Conservation (phyloP, 2,888 invertebrate genomes). For the Diachrysia chrysitis region DNA sequence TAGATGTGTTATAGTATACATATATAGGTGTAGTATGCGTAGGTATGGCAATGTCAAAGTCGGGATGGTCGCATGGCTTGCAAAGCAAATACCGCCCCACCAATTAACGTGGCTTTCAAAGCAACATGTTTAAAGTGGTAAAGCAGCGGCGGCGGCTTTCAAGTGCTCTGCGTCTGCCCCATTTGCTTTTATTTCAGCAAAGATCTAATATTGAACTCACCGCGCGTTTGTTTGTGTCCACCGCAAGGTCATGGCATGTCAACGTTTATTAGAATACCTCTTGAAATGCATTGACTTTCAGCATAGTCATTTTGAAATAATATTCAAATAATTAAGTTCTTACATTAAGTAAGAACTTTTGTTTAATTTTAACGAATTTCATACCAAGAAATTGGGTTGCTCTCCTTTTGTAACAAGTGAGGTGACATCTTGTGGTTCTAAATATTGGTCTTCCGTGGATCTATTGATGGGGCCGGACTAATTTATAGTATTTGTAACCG, state of each 20-base stretch:
- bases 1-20: conserved; percentile 27
- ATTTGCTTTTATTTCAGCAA: conserved; percentile 76
- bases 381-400: too few relatives aligned
- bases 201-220: conserved; percentile 70
- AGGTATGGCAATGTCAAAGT: conserved; percentile 52
- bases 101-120: conserved; percentile 83
- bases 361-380: background rate
- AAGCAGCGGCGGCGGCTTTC: conserved; percentile 78
- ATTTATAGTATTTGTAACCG: conserved; percentile 46
- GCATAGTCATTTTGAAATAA: conserved; percentile 7
- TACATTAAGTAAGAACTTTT: background rate
- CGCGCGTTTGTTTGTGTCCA: conserved; percentile 46
- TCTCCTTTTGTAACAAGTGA: background rate
- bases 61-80: conserved; percentile 61
- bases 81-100: conserved; percentile 74
- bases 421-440: background rate
- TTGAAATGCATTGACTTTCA: conserved; percentile 20
- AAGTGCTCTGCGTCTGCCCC: conserved; percentile 66
- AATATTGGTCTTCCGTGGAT: background rate
- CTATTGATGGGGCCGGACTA: background rate
- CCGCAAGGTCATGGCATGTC: conserved; percentile 45
- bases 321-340: too few relatives aligned
- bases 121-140: conserved; percentile 72
- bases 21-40: conserved; percentile 35
- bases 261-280: conserved; percentile 25